Evolutionary conservation across 2,113 vertebrate species (phyloP), one percentile per base, ranked within the genome.

Genomic region (Hydrochoerus hydrochaeris): DNA sequence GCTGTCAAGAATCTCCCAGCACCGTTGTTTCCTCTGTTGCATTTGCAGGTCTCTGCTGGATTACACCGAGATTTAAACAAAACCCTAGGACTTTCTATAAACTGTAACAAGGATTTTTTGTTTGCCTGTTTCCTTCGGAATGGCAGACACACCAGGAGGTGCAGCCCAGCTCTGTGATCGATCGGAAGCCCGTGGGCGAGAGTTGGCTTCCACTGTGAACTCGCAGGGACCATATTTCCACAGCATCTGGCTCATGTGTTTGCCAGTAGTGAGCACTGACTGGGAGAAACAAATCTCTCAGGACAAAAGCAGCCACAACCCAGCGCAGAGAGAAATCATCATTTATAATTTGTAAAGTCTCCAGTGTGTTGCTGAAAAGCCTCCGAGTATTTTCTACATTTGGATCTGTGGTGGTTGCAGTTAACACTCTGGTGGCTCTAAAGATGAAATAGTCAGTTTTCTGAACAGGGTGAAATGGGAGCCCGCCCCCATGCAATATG

Each of bases 281-380:
- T 91, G 41, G 73, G 71, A 93, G 85, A 84, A 96, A 90, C 85
- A 88, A 86, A 73, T 65, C 84, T 96, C 69, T 65, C 0, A 82
- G 35, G 71, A 54, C 96, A 82, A 97, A 96, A 94, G 44, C 46
- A 52, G 49, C 46, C 84, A 46, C 71, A 73, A 67, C 46, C 54
- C 60, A 87, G 71, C 78, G 32, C 65, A 82, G 35, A 60, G 73
- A 94, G 86, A 95, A 75, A 44, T n/a, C 67, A 91, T 95, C 7
- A 16, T 95, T 97, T 97, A 85, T 94, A 94, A 95, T 96, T 95
- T 97, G 96, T 87, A 92, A 91, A 38, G 67, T 94, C 54, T 63
- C 69, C 41, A n/a, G 7, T 83, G 71, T 77, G n/a, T 73, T 46
- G 19, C 92, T 94, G 12, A 96, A 98, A 97, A 88, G 30, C 44